These are phyloP conservation scores for Meriones psammophilus DNA, from an alignment of 2,797 vertebrate species.

Conservation along the genomic window DNA sequence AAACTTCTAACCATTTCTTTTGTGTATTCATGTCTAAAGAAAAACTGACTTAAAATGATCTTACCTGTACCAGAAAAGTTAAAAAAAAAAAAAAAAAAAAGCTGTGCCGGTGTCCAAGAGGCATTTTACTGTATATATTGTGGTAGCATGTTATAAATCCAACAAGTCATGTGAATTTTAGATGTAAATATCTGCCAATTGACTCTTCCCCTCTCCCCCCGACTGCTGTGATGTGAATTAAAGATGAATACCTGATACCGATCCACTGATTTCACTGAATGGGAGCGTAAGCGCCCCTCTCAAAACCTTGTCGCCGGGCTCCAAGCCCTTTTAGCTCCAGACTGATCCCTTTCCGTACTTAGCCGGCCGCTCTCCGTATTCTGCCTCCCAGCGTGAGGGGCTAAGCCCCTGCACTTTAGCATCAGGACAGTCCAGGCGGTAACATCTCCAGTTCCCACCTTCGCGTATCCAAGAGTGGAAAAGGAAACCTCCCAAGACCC, in stretches of 20 bases:
- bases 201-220: slow-evolving; percentile 89
- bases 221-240: slow-evolving; percentile 98
- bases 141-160: slow-evolving; percentile 95
- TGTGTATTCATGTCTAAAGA: slow-evolving; percentile 94
- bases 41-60: slow-evolving; percentile 88
- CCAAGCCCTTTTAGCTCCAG: slow-evolving; percentile 47
- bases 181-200: slow-evolving; percentile 95
- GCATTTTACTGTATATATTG: slow-evolving; percentile 98
- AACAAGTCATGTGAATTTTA: slow-evolving; percentile 95
- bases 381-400: background rate
- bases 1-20: slow-evolving; percentile 90
- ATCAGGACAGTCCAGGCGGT: background rate
- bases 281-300: slow-evolving; percentile 64
- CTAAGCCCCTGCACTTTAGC: background rate
- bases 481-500: background rate
- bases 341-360: background rate
- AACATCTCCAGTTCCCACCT: background rate
- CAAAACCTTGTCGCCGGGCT: slow-evolving; percentile 56
- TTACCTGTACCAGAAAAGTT: slow-evolving; percentile 92
- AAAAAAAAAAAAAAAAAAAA: slow-evolving; percentile 86
- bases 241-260: slow-evolving; percentile 96
- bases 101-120: slow-evolving; percentile 96
- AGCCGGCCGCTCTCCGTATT: background rate
- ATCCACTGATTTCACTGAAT: slow-evolving; percentile 90
- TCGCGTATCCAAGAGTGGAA: background rate